Evolutionary conservation across 2,797 vertebrate species (phyloP), one percentile per base, ranked within the genome.

Genomic region (Limosa lapponica): DNA sequence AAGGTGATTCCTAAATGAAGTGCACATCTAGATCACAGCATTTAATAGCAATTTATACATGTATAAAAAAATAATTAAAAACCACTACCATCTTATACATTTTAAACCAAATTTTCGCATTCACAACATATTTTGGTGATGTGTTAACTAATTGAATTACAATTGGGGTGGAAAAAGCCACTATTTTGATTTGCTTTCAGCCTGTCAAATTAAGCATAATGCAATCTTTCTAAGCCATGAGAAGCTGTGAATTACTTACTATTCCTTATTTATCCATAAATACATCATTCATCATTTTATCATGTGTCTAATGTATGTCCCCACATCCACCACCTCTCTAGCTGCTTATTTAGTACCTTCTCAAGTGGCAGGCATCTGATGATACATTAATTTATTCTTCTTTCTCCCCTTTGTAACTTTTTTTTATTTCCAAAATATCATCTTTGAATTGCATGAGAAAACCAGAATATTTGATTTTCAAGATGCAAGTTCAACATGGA

Each of bases 81-180:
- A 8, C 7, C 1, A 1, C 3, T 4, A 48, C 2, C 0, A 22
- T 24, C 13, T 48, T 23, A 19, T 22, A 15, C 1, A 48, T 82
- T 91, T 89, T 46, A 74, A 81, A 66, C 6, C 0, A 51, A 15
- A 2, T 92, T 80, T 70, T 82, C 6, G 6, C 3, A 48, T 61
- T 72, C 66, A 14, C 24, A 44, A 6, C 8, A 54, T 25, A 0
- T 72, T 87, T 75, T 82, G 25, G 5, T 34, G 7, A 58, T 34
- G 13, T 43, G 11, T 51, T 66, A 86, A 65, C 24, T 57, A 85
- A 85, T 82, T 65, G 58, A 58, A 49, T 82, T 86, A 51, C 8
- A 77, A 54, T 6, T 66, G 11, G 2, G 13, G 25, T 37, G 7
- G 16, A 55, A 86, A 70, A 74, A 57, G 6, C 0, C 6, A 83